Percentiles rank a stretch among this genome's conserved stretches.
These are phyloP conservation scores for Falco cherrug DNA, from an alignment of 2,797 vertebrate genomes.

Conservation along the genomic window DNA sequence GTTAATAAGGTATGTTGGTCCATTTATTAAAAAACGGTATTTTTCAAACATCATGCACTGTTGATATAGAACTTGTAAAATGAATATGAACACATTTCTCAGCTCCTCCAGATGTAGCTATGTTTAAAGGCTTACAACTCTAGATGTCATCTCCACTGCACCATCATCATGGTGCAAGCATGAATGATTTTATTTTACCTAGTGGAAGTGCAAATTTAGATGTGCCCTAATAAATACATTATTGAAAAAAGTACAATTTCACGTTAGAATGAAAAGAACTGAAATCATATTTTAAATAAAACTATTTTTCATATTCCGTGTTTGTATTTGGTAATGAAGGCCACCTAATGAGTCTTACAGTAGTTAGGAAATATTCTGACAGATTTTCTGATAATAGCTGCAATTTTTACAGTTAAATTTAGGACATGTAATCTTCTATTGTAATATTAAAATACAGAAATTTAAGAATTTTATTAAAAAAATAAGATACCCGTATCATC, in stretches of 20 bases:
- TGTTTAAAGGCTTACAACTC: neutral
- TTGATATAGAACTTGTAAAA: neutral
- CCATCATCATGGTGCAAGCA: neutral
- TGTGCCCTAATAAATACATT: neutral
- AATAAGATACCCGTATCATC: neutral
- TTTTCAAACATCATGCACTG: neutral
- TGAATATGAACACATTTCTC: neutral
- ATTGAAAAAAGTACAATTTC: neutral
- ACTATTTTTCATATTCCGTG: neutral
- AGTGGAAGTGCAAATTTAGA: neutral
- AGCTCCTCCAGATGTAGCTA: neutral
- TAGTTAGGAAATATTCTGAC: neutral
- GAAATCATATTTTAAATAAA: neutral
- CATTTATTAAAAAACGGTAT: neutral
- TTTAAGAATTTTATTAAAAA: neutral
- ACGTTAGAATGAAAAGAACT: neutral
- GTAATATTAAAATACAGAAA: neutral
- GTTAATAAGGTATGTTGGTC: conserved; percentile 90
- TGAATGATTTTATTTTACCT: neutral
- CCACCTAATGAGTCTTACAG: neutral
- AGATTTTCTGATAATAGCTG: neutral
- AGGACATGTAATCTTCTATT: neutral
- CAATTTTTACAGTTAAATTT: neutral
- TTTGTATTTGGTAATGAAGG: neutral
- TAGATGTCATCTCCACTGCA: neutral